These are phyloP conservation scores for Amiota communis DNA, from an alignment of 2,888 invertebrate species.

Conservation along the genomic window DNA sequence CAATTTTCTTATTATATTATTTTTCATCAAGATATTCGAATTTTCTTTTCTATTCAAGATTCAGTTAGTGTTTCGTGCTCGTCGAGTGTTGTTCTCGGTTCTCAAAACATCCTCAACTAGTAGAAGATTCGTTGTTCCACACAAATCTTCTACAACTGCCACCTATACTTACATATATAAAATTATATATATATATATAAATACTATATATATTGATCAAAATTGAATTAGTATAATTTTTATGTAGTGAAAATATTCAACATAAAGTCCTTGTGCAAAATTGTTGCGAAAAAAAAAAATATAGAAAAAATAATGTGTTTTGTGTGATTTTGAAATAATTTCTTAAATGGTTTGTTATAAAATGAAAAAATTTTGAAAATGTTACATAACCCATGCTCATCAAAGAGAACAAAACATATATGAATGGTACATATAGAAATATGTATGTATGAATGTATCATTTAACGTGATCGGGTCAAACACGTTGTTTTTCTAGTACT, in stretches of 20 bases:
- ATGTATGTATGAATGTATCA: no score
- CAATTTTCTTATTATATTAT: neutral
- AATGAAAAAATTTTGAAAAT: slow-evolving; percentile 20
- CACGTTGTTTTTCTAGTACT: no score
- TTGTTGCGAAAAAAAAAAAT: slow-evolving; percentile 32
- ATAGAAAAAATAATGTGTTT: slow-evolving; percentile 45
- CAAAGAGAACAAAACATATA: neutral
- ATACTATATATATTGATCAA: slow-evolving; percentile 37
- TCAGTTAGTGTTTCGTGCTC: slow-evolving; percentile 74
- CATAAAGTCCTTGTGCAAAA: slow-evolving; percentile 33
- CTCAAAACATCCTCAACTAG: slow-evolving; percentile 61
- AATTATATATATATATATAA: slow-evolving; percentile 37
- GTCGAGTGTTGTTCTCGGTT: slow-evolving; percentile 74
- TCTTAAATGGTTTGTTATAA: slow-evolving; percentile 44
- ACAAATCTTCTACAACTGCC: slow-evolving; percentile 53
- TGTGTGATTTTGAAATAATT: slow-evolving; percentile 33
- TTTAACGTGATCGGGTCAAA: no score
- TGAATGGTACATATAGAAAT: no score
- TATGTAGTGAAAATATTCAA: slow-evolving; percentile 40
- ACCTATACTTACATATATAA: slow-evolving; percentile 45
- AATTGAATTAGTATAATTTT: slow-evolving; percentile 15
- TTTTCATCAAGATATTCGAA: neutral
- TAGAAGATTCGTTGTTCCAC: slow-evolving; percentile 65
- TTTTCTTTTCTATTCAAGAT: slow-evolving; percentile 29
- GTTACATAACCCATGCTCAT: slow-evolving; percentile 49